Evolutionary conservation across 2,888 invertebrate species (phyloP).

Genomic region (Sarcophaga variegata): DNA sequence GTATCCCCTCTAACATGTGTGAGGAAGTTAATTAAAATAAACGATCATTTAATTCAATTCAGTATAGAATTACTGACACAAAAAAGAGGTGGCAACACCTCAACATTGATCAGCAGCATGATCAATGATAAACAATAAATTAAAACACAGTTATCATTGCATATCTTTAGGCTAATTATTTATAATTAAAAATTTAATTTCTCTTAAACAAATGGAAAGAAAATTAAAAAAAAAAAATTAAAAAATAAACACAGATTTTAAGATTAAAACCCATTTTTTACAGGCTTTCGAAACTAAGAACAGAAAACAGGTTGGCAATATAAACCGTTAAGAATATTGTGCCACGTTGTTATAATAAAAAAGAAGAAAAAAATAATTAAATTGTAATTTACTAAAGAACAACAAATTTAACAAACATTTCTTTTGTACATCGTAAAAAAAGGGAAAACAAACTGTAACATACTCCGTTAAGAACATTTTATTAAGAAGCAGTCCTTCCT

Average conservation of each 20-base stretch:
- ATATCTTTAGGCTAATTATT: constrained; percentile 61
- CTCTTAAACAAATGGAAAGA: neutral
- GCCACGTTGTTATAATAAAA: constrained; percentile 10
- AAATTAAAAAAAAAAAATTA: neutral
- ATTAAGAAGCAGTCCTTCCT: neutral
- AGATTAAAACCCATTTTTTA: neutral
- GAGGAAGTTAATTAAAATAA: neutral
- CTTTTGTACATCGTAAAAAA: neutral
- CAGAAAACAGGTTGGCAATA: neutral
- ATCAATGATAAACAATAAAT: constrained; percentile 50
- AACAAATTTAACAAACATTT: constrained; percentile 54
- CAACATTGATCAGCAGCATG: constrained; percentile 1
- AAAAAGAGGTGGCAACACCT: constrained; percentile 45
- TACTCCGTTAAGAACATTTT: constrained; percentile 45
- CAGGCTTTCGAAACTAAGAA: neutral
- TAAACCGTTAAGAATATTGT: constrained; percentile 24
- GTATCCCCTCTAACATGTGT: neutral
- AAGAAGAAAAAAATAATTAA: constrained; percentile 47
- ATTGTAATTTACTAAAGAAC: constrained; percentile 47
- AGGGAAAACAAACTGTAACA: neutral
- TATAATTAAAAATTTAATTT: constrained; percentile 56
- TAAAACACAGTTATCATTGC: constrained; percentile 36
- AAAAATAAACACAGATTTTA: neutral
- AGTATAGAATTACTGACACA: neutral
- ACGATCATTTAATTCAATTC: neutral